phyloP scores from a whole-genome alignment of 1,140 invertebrate genomes.

The Pseudomyrmex concolor region DNA sequence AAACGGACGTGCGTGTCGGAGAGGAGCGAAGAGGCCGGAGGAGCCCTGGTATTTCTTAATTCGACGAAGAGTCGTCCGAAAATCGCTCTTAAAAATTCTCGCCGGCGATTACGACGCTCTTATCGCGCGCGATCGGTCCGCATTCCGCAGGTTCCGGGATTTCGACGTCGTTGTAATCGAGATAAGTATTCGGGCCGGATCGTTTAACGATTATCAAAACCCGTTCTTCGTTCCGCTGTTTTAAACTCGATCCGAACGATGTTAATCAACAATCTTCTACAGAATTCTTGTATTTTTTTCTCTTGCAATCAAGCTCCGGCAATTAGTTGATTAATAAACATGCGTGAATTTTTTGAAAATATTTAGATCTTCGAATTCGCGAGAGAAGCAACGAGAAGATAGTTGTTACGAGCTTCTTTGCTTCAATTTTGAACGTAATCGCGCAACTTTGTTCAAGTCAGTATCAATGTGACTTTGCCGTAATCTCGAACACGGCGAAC shows the following conservation, averaged over 20 bases:
- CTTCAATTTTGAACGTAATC: no score
- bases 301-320: no score
- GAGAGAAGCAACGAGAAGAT: neutral
- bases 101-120: conserved; percentile 59
- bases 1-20: conserved; percentile 24
- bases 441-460: neutral
- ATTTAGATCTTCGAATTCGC: neutral
- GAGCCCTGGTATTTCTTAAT: conserved; percentile 65
- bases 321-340: no score
- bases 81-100: conserved; percentile 69
- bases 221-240: conserved; percentile 4
- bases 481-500: conserved; percentile 17
- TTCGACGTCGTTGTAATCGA: conserved; percentile 64
- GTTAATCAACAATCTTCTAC: neutral
- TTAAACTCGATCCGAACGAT: conserved; percentile 15
- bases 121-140: conserved; percentile 69
- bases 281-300: neutral
- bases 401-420: no score
- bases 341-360: neutral
- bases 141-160: conserved; percentile 33
- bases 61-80: conserved; percentile 49
- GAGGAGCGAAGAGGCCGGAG: conserved; percentile 5
- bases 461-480: conserved; percentile 41
- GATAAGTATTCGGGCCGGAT: conserved; percentile 51
- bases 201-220: conserved; percentile 58